Evolutionary conservation across 2,888 invertebrate genomes (phyloP).

Genomic region (Polydrusus cervinus): DNA sequence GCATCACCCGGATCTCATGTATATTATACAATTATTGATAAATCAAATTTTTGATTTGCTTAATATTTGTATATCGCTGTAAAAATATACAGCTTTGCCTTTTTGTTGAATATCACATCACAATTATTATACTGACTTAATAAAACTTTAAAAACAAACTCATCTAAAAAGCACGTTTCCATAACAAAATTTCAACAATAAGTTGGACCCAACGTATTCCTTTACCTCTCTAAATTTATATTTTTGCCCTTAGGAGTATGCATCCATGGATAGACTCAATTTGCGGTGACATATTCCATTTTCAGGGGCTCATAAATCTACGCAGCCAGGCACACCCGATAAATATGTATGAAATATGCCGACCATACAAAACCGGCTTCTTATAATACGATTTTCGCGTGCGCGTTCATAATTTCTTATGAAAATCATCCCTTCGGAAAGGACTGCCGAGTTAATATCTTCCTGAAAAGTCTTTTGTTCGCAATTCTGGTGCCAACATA

Average conservation of each 20-base stretch:
- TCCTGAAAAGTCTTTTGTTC: conserved; percentile 32
- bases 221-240: conserved; percentile 3
- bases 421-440: conserved; percentile 54
- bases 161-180: too few relatives aligned
- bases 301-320: conserved; percentile 63
- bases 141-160: too few relatives aligned
- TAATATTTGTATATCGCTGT: too few relatives aligned
- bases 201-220: conserved; percentile 2
- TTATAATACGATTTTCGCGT: conserved; percentile 62
- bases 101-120: too few relatives aligned
- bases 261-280: conserved; percentile 63
- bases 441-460: conserved; percentile 42
- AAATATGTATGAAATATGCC: conserved; percentile 68
- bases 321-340: conserved; percentile 62
- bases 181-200: background rate
- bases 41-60: too few relatives aligned
- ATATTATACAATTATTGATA: too few relatives aligned
- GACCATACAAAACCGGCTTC: conserved; percentile 58
- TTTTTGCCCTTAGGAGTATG: conserved; percentile 29
- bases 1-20: too few relatives aligned
- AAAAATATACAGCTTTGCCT: too few relatives aligned
- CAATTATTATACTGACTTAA: too few relatives aligned
- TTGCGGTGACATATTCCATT: conserved; percentile 66
- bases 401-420: conserved; percentile 59
- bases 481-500: conserved; percentile 28